Conservation (phyloP, 2,797 vertebrate species). For the Pelobates cultripes region DNA sequence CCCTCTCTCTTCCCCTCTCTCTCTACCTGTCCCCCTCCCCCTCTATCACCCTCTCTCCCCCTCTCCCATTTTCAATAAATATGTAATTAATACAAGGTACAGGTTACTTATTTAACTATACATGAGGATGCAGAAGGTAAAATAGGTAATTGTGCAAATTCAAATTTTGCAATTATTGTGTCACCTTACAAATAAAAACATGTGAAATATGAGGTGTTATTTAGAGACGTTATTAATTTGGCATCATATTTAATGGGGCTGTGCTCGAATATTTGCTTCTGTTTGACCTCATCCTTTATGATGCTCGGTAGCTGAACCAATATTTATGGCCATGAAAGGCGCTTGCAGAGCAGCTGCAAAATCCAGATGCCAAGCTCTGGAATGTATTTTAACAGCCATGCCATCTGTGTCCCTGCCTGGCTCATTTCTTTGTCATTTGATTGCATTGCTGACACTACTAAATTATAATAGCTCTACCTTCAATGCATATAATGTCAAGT, state of each 20-base stretch:
- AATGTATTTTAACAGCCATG: conserved; percentile 65
- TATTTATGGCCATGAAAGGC: conserved; percentile 64
- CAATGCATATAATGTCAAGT: conserved; percentile 43
- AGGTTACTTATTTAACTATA: too few species aligned
- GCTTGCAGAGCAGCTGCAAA: conserved; percentile 66
- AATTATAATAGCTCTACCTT: conserved; percentile 25
- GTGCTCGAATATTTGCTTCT: conserved; percentile 60
- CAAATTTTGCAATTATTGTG: conserved; percentile 18
- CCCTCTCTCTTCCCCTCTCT: too few species aligned
- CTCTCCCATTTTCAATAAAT: too few species aligned
- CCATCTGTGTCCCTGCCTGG: conserved; percentile 64
- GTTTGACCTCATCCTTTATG: conserved; percentile 66
- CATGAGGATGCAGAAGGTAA: neutral
- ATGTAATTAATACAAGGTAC: too few species aligned
- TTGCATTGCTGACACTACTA: conserved; percentile 58
- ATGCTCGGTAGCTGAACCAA: conserved; percentile 61
- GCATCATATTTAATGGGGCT: conserved; percentile 31
- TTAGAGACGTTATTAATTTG: conserved; percentile 46
- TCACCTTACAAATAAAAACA: conserved; percentile 36
- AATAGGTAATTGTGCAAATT: conserved; percentile 2
- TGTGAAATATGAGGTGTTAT: conserved; percentile 52
- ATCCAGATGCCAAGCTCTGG: conserved; percentile 68
- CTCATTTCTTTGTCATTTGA: conserved; percentile 60
- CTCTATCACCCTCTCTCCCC: too few species aligned
- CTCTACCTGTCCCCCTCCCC: too few species aligned